Evolutionary conservation across 2,113 vertebrate genomes (phyloP).

Genomic region (Andinoacara biseriatus): DNA sequence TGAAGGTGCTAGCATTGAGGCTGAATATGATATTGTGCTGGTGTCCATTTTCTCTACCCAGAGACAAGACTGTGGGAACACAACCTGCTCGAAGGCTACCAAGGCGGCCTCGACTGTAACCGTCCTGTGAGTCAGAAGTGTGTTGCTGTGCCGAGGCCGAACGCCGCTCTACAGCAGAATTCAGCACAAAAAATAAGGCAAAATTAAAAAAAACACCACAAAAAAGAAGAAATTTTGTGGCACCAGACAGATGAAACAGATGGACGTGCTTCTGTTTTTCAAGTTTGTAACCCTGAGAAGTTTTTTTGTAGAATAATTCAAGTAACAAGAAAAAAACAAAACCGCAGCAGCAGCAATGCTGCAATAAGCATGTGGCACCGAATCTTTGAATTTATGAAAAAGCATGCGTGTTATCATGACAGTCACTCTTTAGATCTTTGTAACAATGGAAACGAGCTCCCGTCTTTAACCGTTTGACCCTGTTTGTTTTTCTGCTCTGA

Average conservation of each 20-base stretch:
- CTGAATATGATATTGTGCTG: background rate
- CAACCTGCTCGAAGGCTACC: background rate
- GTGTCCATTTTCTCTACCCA: background rate
- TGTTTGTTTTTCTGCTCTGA: constrained; percentile 25
- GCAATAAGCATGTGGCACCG: background rate
- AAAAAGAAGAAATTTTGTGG: too few relatives aligned
- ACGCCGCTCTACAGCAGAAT: background rate
- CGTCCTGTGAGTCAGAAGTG: background rate
- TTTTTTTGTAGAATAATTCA: background rate
- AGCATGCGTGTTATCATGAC: background rate
- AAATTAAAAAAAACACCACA: background rate
- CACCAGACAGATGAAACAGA: background rate
- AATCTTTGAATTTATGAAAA: background rate
- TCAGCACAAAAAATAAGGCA: background rate
- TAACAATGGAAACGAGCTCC: background rate
- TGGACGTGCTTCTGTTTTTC: too few relatives aligned
- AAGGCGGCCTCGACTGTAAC: background rate
- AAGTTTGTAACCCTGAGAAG: background rate
- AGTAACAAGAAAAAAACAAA: background rate
- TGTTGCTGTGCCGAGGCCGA: too few relatives aligned
- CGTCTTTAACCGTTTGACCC: background rate
- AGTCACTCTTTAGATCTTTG: background rate
- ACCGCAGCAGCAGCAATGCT: background rate
- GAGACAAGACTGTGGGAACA: background rate
- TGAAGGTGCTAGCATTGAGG: background rate